Conservation (phyloP, 2,888 invertebrate genomes). For the Tenodera sinensis region DNA sequence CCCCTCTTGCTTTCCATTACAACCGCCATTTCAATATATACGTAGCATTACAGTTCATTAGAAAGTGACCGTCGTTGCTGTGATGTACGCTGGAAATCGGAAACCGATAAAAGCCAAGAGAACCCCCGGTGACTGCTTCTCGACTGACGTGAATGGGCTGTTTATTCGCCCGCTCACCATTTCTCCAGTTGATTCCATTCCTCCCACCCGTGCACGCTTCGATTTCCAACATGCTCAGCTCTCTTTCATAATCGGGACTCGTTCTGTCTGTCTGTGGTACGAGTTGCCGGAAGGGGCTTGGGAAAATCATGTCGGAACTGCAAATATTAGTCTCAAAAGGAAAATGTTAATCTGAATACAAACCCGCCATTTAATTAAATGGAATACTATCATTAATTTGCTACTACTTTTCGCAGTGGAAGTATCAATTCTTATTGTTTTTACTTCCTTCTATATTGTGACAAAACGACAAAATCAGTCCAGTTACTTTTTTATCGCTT, state of each 20-base stretch:
- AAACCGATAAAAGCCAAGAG: conserved; percentile 21
- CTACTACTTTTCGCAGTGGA: background rate
- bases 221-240: background rate
- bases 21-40: background rate
- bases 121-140: background rate
- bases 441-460: background rate
- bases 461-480: no score
- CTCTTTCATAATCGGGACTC: background rate
- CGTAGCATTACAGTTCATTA: background rate
- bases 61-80: background rate
- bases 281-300: background rate
- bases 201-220: background rate
- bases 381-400: background rate
- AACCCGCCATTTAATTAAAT: background rate
- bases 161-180: conserved; percentile 8
- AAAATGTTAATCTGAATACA: background rate
- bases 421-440: background rate
- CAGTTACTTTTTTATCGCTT: no score
- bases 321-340: background rate
- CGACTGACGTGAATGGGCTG: conserved; percentile 10
- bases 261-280: background rate
- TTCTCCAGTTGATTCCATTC: background rate
- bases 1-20: background rate
- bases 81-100: conserved; percentile 16
- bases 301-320: background rate